Percentiles rank a stretch among this genome's conserved stretches.
Evolutionary conservation across 2,113 vertebrate species (phyloP).

Genomic region (Bombycilla garrulus): DNA sequence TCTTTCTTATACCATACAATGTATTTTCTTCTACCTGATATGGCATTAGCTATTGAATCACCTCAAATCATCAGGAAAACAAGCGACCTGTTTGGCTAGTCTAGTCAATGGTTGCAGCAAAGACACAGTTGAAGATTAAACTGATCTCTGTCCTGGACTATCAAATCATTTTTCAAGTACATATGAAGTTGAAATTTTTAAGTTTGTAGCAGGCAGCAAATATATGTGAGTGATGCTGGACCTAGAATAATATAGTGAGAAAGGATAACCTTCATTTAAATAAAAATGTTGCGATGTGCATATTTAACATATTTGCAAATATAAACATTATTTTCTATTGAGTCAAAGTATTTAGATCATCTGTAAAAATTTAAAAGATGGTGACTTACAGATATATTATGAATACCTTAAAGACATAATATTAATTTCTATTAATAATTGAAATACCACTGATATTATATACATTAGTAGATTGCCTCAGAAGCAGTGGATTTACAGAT

Average conservation of each 20-base stretch:
- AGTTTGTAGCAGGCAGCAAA: background rate
- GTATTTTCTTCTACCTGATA: background rate
- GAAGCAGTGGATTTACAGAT: background rate
- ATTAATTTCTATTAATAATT: background rate
- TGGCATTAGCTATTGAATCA: background rate
- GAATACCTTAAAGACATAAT: background rate
- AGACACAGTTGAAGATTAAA: background rate
- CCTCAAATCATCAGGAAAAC: background rate
- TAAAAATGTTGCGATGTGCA: background rate
- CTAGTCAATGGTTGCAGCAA: background rate
- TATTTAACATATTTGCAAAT: background rate
- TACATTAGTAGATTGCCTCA: background rate
- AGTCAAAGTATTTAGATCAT: background rate
- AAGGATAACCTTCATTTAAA: background rate
- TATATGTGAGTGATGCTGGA: background rate
- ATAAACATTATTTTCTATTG: background rate
- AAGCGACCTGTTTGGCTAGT: background rate
- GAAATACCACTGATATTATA: background rate
- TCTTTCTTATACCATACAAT: background rate
- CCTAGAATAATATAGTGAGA: background rate
- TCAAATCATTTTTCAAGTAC: background rate
- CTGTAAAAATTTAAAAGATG: background rate
- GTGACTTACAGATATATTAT: background rate
- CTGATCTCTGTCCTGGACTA: no score
- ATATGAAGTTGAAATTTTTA: background rate